Evolutionary conservation across 2,113 vertebrate genomes (phyloP).

Genomic region (Cisticola juncidis): DNA sequence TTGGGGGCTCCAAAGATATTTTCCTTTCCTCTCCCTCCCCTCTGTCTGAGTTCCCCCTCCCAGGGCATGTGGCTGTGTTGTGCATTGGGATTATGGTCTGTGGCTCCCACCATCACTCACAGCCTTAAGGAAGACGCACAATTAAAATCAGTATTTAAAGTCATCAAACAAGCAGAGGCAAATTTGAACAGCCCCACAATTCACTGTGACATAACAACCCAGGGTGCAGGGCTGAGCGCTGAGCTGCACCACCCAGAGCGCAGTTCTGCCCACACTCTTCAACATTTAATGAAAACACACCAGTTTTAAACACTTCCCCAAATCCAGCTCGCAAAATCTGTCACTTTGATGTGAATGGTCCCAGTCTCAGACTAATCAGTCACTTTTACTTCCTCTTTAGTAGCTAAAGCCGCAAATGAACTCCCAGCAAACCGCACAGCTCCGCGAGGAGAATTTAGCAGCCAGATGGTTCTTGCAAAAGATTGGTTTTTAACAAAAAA

Average conservation of each 20-base stretch:
- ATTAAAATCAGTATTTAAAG: slow-evolving; percentile 41
- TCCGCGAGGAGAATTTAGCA: slow-evolving; percentile 25
- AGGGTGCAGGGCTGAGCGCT: background rate
- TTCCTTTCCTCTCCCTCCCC: background rate
- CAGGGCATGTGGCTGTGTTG: accelerated
- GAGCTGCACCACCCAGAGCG: background rate
- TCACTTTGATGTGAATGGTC: slow-evolving; percentile 51
- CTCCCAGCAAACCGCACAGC: slow-evolving; percentile 43
- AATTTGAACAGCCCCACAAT: slow-evolving; percentile 10
- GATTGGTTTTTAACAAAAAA: slow-evolving; percentile 1
- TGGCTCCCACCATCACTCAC: background rate
- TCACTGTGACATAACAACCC: background rate
- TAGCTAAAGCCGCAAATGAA: slow-evolving; percentile 57
- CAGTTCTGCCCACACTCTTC: slow-evolving; percentile 17
- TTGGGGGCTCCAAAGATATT: background rate
- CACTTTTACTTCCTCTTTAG: slow-evolving; percentile 57
- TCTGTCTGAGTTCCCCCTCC: background rate
- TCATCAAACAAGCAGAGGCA: slow-evolving; percentile 15
- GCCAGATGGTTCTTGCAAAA: slow-evolving; percentile 56
- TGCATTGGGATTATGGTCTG: accelerated
- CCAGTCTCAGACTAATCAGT: slow-evolving; percentile 52
- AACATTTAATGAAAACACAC: slow-evolving; percentile 38
- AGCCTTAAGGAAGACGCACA: background rate
- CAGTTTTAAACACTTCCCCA: slow-evolving; percentile 41
- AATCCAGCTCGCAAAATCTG: slow-evolving; percentile 46